These are phyloP conservation scores for Onychomys arenicola DNA, from an alignment of 2,797 vertebrate genomes.

Conservation along the genomic window DNA sequence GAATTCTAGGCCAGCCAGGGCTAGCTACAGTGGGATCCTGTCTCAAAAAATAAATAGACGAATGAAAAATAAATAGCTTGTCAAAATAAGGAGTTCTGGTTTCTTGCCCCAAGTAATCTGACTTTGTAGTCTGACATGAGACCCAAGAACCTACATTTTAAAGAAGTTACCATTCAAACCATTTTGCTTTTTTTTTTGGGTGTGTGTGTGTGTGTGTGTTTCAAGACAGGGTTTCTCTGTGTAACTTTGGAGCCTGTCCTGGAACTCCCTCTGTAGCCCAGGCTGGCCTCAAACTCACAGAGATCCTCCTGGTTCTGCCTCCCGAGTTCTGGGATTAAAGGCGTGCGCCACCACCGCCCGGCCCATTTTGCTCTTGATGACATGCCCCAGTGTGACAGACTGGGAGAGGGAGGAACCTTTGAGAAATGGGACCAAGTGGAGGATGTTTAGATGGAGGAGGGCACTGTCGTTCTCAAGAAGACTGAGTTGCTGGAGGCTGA, in stretches of 20 bases:
- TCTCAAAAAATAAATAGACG: not conserved
- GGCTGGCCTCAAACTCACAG: too few relatives aligned
- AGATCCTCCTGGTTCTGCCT: too few relatives aligned
- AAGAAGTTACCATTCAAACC: not conserved
- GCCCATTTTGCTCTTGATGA: too few relatives aligned
- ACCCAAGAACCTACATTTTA: conserved; percentile 40
- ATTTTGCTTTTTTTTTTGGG: not conserved
- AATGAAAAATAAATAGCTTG: not conserved
- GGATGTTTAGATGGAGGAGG: not conserved
- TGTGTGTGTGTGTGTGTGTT: too few relatives aligned
- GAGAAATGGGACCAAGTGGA: not conserved
- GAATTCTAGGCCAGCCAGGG: not conserved
- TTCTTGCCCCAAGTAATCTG: not conserved
- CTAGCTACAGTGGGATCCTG: not conserved
- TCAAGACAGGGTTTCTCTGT: too few relatives aligned
- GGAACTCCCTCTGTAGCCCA: too few relatives aligned
- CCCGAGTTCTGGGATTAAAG: too few relatives aligned
- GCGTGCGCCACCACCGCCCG: too few relatives aligned
- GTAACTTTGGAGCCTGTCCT: too few relatives aligned
- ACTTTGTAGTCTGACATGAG: conserved; percentile 6
- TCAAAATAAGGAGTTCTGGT: not conserved
- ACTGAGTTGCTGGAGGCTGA: not conserved
- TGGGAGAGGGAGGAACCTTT: not conserved
- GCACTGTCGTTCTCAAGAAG: not conserved
- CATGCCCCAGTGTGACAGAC: too few relatives aligned